phyloP scores from a whole-genome alignment of 30 jellyfish, hydroid and myxozoan genomes.

The Aurelia coerulea region DNA sequence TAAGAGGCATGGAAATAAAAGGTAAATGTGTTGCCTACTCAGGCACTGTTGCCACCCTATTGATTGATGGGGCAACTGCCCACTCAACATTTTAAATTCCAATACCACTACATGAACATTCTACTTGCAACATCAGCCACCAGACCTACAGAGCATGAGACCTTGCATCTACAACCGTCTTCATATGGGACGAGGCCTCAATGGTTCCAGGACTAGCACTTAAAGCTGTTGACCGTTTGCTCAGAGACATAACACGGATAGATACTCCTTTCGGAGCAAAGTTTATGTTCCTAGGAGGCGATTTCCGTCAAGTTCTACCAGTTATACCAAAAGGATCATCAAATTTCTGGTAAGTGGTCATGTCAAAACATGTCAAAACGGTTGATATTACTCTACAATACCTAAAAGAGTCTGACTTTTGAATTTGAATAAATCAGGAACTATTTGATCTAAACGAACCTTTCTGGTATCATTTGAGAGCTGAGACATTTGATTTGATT shows the following conservation, averaged over 20 bases:
- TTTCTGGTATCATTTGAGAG: too few relatives aligned
- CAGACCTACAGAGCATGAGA: conserved; percentile 24
- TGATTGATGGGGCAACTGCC: conserved; percentile 49
- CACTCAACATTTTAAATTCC: conserved; percentile 24
- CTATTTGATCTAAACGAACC: too few relatives aligned
- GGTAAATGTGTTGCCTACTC: conserved; percentile 35
- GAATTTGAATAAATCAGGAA: too few relatives aligned
- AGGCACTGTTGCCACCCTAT: conserved; percentile 28
- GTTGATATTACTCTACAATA: too few relatives aligned
- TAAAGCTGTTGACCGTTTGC: conserved; percentile 35
- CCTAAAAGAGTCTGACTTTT: too few relatives aligned
- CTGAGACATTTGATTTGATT: too few relatives aligned
- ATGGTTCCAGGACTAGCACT: conserved; percentile 50
- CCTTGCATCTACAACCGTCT: conserved; percentile 14
- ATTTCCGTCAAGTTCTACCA: conserved; percentile 61
- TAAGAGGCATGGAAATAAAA: not conserved
- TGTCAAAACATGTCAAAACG: too few relatives aligned
- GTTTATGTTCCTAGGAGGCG: conserved; percentile 37
- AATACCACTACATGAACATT: conserved; percentile 15
- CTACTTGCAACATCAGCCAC: conserved; percentile 16
- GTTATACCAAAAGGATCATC: conserved; percentile 53
- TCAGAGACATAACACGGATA: conserved; percentile 31
- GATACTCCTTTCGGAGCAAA: conserved; percentile 55
- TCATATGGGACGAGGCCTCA: conserved; percentile 41
- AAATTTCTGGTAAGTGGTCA: too few relatives aligned